Conservation (phyloP, 2,113 vertebrate genomes). For the Rhombomys opimus region DNA sequence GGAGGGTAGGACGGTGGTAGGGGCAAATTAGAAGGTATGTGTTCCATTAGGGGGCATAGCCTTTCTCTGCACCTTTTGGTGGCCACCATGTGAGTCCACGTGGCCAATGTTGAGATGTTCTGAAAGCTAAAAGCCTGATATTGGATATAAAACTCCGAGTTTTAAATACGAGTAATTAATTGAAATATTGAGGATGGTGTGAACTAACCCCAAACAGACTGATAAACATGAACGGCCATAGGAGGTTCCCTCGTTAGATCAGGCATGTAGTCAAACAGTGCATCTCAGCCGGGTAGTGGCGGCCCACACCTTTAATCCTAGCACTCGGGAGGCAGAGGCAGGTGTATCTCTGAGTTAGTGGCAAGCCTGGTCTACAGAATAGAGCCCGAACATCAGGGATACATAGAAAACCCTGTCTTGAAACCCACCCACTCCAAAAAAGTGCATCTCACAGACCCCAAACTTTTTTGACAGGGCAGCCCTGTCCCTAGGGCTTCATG, state of each 20-base stretch:
- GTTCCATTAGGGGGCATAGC: background rate
- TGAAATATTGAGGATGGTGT: background rate
- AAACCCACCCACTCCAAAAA: too few species aligned
- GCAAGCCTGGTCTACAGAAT: too few species aligned
- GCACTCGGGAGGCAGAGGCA: too few species aligned
- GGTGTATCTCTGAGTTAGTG: too few species aligned
- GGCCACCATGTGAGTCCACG: background rate
- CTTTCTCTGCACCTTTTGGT: background rate
- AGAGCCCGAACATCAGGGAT: too few species aligned
- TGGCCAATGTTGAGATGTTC: conserved; percentile 23
- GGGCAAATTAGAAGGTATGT: background rate
- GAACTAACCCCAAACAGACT: background rate
- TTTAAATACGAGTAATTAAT: conserved; percentile 16
- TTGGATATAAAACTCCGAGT: background rate
- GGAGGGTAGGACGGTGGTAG: background rate
- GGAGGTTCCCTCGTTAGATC: background rate
- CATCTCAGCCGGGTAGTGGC: background rate
- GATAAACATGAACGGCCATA: too few species aligned
- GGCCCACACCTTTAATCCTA: too few species aligned
- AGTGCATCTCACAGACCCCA: background rate
- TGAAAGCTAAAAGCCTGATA: background rate
- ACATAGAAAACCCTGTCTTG: too few species aligned
- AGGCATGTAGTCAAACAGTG: background rate
- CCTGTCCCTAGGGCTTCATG: background rate
- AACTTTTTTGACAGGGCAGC: background rate